A percentile compares a stretch with the other conserved stretches of the same genome.
These are phyloP conservation scores for Epirrhoe alternata DNA, from an alignment of 2,888 invertebrate species.

Conservation along the genomic window DNA sequence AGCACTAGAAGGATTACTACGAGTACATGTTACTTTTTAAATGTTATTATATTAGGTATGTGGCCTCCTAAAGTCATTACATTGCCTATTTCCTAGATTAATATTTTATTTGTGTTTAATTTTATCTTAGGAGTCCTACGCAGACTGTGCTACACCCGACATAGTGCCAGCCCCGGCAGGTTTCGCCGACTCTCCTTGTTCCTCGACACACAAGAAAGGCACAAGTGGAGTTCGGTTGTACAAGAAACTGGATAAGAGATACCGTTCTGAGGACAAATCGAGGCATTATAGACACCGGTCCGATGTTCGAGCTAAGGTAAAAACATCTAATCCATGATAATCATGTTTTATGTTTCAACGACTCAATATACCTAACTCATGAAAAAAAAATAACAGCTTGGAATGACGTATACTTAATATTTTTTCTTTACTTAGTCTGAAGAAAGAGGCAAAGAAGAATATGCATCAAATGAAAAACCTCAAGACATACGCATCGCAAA, in stretches of 20 bases:
- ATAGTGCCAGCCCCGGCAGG: slow-evolving; percentile 95
- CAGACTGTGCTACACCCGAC: slow-evolving; percentile 84
- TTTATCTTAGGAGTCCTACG: slow-evolving; percentile 71
- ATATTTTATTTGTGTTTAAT: background rate
- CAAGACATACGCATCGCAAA: slow-evolving; percentile 84
- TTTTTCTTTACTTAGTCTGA: slow-evolving; percentile 82
- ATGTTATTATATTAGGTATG: no score
- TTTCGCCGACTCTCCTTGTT: slow-evolving; percentile 93
- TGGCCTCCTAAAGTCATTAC: no score
- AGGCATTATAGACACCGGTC: slow-evolving; percentile 87
- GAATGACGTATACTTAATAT: background rate
- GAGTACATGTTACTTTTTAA: no score
- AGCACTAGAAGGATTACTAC: no score
- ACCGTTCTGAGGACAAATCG: slow-evolving; percentile 91
- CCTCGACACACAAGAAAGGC: slow-evolving; percentile 63
- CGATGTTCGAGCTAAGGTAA: slow-evolving; percentile 92
- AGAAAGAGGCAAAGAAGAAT: slow-evolving; percentile 89
- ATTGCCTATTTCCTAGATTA: no score
- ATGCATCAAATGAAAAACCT: slow-evolving; percentile 80
- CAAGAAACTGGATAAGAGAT: slow-evolving; percentile 91
- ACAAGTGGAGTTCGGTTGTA: slow-evolving; percentile 86
- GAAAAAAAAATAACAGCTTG: no score
- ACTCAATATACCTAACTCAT: no score
- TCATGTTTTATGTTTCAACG: background rate
- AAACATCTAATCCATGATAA: background rate